Evolutionary conservation across 2,113 vertebrate species (phyloP).

Genomic region (Cervus canadensis): DNA sequence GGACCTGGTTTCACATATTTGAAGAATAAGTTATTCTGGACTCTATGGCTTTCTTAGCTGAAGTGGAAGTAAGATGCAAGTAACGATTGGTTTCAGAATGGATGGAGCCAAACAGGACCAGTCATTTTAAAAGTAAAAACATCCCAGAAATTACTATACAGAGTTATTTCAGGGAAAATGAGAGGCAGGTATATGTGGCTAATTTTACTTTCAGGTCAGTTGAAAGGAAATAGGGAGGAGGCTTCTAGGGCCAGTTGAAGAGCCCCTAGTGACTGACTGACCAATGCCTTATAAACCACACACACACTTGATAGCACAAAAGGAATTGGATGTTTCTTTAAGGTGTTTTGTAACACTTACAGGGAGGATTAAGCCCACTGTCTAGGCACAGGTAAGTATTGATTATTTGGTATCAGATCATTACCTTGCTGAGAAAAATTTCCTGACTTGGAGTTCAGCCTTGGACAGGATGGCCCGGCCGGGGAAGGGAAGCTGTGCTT

Average conservation of each 20-base stretch:
- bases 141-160: neutral
- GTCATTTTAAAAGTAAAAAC: neutral
- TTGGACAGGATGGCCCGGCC: neutral
- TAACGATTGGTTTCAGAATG: neutral
- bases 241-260: neutral
- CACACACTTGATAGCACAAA: neutral
- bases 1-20: neutral
- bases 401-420: neutral
- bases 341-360: neutral
- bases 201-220: neutral
- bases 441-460: neutral
- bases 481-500: neutral
- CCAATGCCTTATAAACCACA: neutral
- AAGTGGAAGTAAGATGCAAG: neutral
- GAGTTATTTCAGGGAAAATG: neutral
- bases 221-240: neutral
- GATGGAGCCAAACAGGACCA: neutral
- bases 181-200: neutral
- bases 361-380: neutral
- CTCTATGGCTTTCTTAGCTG: neutral
- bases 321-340: neutral
- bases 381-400: neutral
- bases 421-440: neutral
- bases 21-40: neutral
- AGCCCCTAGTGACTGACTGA: neutral